Evolutionary conservation across 2,888 invertebrate species (phyloP).

Genomic region (Antheraea yamamai): DNA sequence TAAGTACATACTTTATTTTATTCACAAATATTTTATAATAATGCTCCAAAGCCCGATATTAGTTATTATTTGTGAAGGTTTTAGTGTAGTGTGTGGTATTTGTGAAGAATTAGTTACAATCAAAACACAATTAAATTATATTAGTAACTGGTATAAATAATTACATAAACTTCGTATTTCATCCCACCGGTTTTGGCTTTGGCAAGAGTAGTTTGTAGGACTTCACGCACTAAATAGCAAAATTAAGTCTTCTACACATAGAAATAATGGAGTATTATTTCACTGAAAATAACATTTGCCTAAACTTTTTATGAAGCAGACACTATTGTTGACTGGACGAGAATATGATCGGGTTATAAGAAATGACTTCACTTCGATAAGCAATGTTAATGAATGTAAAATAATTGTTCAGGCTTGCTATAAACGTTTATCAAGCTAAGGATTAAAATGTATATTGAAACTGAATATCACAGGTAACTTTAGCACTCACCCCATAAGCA

Average conservation of each 20-base stretch:
- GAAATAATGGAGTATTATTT: too few species aligned
- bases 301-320: neutral
- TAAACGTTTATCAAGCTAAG: neutral
- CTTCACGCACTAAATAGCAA: neutral
- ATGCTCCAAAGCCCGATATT: too few species aligned
- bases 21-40: too few species aligned
- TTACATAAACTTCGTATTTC: neutral
- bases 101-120: too few species aligned
- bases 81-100: too few species aligned
- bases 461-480: neutral
- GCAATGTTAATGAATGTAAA: neutral
- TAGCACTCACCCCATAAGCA: constrained; percentile 76
- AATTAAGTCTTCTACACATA: neutral
- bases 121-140: too few species aligned
- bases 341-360: neutral
- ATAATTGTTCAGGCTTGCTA: neutral
- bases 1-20: too few species aligned
- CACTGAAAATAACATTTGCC: too few species aligned
- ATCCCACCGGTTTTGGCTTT: too few species aligned
- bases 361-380: neutral
- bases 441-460: neutral
- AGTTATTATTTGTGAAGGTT: too few species aligned
- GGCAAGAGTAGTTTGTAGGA: too few species aligned
- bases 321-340: neutral
- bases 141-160: neutral